phyloP scores from a whole-genome alignment of 2,888 invertebrate genomes.

The Mesoligia furuncula region DNA sequence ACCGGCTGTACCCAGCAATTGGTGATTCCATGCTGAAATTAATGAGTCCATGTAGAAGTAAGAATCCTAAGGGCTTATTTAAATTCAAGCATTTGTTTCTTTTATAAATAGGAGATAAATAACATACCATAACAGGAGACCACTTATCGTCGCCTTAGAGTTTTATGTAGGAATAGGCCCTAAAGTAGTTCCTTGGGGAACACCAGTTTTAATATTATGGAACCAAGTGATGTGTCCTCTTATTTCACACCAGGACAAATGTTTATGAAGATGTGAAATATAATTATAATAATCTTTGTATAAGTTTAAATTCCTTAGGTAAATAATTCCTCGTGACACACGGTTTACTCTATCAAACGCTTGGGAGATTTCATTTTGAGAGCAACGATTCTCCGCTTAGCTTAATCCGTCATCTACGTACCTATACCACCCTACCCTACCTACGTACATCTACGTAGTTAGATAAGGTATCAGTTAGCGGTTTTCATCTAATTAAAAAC shows the following conservation, averaged over 20 bases:
- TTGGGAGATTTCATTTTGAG: not conserved
- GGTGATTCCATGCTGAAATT: not conserved
- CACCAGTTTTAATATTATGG: conserved; percentile 2
- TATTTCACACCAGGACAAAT: not conserved
- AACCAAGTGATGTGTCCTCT: not conserved
- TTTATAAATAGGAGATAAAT: not conserved
- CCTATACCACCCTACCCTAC: not conserved
- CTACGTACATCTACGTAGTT: not conserved
- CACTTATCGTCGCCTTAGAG: too few species aligned
- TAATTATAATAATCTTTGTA: not conserved
- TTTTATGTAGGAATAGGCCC: not conserved
- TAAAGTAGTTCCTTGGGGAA: not conserved
- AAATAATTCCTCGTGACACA: not conserved
- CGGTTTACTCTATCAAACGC: not conserved
- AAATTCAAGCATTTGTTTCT: not conserved
- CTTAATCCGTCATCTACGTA: not conserved
- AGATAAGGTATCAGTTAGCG: not conserved
- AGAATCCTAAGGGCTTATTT: not conserved
- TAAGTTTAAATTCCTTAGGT: not conserved
- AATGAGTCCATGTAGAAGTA: not conserved
- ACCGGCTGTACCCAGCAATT: not conserved
- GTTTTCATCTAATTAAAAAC: not conserved
- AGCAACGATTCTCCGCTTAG: not conserved
- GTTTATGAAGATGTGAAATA: not conserved
- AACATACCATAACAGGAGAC: not conserved